A percentile compares a stretch with the other conserved stretches of the same genome.
These are phyloP conservation scores for Eretmocerus hayati DNA, from an alignment of 2,888 invertebrate genomes.

Conservation along the genomic window DNA sequence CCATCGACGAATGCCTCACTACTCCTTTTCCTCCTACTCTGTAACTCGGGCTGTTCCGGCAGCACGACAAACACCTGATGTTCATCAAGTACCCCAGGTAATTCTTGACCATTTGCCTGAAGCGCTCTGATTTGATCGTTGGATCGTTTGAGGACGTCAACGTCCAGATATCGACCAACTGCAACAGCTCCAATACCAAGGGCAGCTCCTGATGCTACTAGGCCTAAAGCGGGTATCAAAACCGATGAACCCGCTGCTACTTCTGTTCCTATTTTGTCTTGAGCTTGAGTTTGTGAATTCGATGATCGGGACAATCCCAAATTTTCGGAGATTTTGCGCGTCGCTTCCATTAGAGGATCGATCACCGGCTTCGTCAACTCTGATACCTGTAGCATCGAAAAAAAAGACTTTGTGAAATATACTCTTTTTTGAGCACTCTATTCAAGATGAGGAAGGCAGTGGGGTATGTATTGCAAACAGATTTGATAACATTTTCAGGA, in stretches of 20 bases:
- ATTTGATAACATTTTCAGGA: too few relatives aligned
- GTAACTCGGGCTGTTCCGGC: background rate
- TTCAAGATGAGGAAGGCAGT: too few relatives aligned
- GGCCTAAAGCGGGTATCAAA: conserved; percentile 63
- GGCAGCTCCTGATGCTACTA: conserved; percentile 78
- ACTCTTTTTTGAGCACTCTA: background rate
- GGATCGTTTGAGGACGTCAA: conserved; percentile 55
- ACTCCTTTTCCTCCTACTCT: conserved; percentile 29
- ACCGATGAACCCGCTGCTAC: conserved; percentile 58
- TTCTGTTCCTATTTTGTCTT: conserved; percentile 63
- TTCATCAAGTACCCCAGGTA: background rate
- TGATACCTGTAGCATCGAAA: conserved; percentile 52
- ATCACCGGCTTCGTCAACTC: conserved; percentile 59
- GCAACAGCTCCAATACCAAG: conserved; percentile 75
- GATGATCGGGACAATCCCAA: conserved; percentile 54
- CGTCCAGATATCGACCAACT: conserved; percentile 64
- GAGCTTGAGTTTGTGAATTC: conserved; percentile 49
- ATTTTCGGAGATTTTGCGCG: conserved; percentile 72
- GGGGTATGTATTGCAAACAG: too few relatives aligned
- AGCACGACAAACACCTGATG: conserved; percentile 5
- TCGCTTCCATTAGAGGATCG: conserved; percentile 70
- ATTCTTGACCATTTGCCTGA: conserved; percentile 6
- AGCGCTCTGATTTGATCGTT: conserved; percentile 9
- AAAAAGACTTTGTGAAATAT: too few relatives aligned
- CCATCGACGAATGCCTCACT: conserved; percentile 10